Conservation (phyloP, 92 coral and sea anemone genomes). For the Porites rus region DNA sequence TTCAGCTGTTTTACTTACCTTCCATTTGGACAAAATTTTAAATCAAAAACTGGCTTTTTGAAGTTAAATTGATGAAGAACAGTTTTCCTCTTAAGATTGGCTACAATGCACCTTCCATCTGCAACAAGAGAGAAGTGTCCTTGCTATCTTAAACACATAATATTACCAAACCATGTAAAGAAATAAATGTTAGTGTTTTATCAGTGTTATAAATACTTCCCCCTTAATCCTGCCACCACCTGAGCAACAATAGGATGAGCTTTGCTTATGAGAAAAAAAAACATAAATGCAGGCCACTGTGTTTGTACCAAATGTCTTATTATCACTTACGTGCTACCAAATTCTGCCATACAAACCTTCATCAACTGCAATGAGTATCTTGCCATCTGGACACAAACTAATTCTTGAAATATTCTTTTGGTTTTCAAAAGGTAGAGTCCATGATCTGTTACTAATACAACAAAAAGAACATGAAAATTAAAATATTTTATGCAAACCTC, state of each 20-base stretch:
- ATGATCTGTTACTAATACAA: conserved; percentile 81
- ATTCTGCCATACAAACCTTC: conserved; percentile 72
- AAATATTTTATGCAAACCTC: background rate
- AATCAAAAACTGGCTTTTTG: conserved; percentile 85
- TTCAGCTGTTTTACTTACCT: conserved; percentile 57
- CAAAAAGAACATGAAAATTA: background rate
- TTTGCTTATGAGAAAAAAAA: too few species aligned
- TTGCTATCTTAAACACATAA: too few species aligned
- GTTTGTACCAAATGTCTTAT: too few species aligned
- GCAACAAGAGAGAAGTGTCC: conserved; percentile 1
- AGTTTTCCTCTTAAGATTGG: conserved; percentile 79
- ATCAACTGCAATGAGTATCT: conserved; percentile 85
- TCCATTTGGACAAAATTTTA: conserved; percentile 95
- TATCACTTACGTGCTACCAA: background rate
- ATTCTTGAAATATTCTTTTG: conserved; percentile 79
- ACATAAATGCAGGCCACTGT: background rate
- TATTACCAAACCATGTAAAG: too few species aligned
- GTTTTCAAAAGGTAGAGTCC: conserved; percentile 98
- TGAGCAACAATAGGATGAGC: too few species aligned
- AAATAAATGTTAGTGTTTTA: too few species aligned
- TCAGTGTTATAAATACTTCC: too few species aligned
- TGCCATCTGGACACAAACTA: conserved; percentile 89
- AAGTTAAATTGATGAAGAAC: conserved; percentile 89
- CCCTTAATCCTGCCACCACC: too few species aligned
- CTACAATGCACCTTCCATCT: conserved; percentile 89